Conservation (phyloP, 2,113 vertebrate genomes). For the Paramisgurnus dabryanus region DNA sequence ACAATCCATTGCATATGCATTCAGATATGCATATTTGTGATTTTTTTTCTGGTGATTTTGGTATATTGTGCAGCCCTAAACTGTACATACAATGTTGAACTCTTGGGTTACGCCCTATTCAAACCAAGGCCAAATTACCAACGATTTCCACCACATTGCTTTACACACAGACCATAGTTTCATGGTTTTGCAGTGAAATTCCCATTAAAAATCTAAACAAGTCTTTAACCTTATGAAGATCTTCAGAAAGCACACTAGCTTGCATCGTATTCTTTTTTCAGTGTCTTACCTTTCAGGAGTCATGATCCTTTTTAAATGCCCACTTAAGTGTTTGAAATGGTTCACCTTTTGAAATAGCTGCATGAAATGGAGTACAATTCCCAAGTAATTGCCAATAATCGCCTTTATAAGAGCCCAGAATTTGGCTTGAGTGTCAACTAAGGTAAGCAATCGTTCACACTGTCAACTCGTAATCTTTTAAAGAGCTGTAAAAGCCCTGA, state of each 20-base stretch:
- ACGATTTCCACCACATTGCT: too few relatives aligned
- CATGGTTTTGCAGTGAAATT: too few relatives aligned
- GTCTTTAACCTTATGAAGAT: neutral
- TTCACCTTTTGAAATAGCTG: neutral
- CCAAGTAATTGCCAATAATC: neutral
- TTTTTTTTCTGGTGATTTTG: too few relatives aligned
- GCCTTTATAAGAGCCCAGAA: conserved; percentile 3
- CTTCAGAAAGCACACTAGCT: neutral
- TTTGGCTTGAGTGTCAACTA: conserved; percentile 1
- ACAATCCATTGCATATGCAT: too few relatives aligned
- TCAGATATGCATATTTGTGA: too few relatives aligned
- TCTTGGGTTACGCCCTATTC: too few relatives aligned
- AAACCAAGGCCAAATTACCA: too few relatives aligned
- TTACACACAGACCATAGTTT: too few relatives aligned
- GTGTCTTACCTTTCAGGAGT: neutral
- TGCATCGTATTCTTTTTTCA: neutral
- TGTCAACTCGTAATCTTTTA: conserved; percentile 17
- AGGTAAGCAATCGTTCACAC: neutral
- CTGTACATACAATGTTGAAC: too few relatives aligned
- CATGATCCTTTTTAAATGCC: neutral
- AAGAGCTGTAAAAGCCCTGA: conserved; percentile 7
- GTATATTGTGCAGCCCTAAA: too few relatives aligned
- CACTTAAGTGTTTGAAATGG: conserved; percentile 3
- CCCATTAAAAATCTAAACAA: too few relatives aligned
- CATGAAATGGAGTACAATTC: neutral